phyloP scores from a whole-genome alignment of 2,113 vertebrate genomes.

The Tretioscincus oriximinensis region DNA sequence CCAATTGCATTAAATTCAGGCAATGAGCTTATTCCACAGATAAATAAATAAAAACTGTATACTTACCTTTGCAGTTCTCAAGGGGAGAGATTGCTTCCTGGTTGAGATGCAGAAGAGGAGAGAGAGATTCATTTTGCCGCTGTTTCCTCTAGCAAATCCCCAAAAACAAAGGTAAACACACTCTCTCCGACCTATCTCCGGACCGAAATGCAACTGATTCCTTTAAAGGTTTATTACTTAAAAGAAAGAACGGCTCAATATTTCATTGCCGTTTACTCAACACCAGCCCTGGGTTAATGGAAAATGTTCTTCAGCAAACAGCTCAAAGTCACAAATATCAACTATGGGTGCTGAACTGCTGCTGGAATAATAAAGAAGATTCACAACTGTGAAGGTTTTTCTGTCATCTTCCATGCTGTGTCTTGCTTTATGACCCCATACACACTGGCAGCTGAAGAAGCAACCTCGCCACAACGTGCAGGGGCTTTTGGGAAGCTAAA shows the following conservation, averaged over 20 bases:
- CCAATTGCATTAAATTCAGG: no score
- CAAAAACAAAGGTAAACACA: background rate
- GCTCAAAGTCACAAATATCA: constrained; percentile 30
- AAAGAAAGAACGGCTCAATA: background rate
- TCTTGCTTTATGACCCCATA: constrained; percentile 10
- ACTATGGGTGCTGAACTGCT: background rate
- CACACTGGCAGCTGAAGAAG: background rate
- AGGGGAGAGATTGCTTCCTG: background rate
- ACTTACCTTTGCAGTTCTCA: background rate
- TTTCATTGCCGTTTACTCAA: constrained; percentile 15
- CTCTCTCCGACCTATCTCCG: background rate
- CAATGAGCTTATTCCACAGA: no score
- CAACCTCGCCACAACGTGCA: background rate
- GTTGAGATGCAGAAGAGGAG: background rate
- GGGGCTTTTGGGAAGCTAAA: background rate
- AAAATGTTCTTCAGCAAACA: constrained; percentile 1
- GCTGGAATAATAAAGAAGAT: constrained; percentile 30
- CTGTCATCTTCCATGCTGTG: background rate
- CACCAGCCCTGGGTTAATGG: background rate
- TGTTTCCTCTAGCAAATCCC: background rate
- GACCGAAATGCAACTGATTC: background rate
- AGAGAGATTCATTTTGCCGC: background rate
- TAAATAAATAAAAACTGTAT: no score
- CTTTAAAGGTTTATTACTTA: constrained; percentile 17
- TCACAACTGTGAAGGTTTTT: background rate